Base-by-base conservation (phyloP, 1,140 invertebrate genomes). In the Lordiphosa clarofinis region DNA sequence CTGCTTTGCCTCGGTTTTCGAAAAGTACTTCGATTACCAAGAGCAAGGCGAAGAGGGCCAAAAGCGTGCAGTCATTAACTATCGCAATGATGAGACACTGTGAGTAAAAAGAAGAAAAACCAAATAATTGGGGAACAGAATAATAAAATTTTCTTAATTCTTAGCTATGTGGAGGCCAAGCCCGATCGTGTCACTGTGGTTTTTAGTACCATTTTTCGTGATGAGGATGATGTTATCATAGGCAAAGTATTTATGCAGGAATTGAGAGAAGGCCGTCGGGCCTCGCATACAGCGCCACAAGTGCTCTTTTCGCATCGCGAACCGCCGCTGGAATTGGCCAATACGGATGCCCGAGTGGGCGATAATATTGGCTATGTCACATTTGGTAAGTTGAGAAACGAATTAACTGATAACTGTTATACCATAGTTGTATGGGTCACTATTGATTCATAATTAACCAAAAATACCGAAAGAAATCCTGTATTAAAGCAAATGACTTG, bases 361-460 rank as follows among this genome's bases (percentile, higher is more conserved):
- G 97, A 99, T 75, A 99, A 99, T 90, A 98, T 99, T 90, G 98
- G 98, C 86, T 99, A 99, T 90, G 98, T 99, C 79, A 99, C 98
- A 73, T 99, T 99, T 91, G 97, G 96, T 96, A 90, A 92, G 91
- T 67, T 9, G 0, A 7, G 5, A 1, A 1, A 4, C 4, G 31
- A n/a, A n/a, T n/a, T n/a, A n/a, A n/a, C n/a, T n/a, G n/a, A n/a
- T n/a, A n/a, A n/a, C n/a, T n/a, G n/a, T n/a, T n/a, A n/a, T n/a
- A n/a, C n/a, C n/a, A n/a, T n/a, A n/a, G n/a, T n/a, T n/a, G n/a
- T n/a, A n/a, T n/a, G n/a, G n/a, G n/a, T n/a, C n/a, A n/a, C n/a
- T n/a, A n/a, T n/a, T n/a, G n/a, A n/a, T n/a, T n/a, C n/a, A n/a
- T n/a, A n/a, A n/a, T n/a, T n/a, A n/a, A n/a, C n/a, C n/a, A n/a